Percentiles rank a stretch among this genome's conserved stretches.
These are phyloP conservation scores for Ciconia boyciana DNA, from an alignment of 2,113 vertebrate species.

Conservation along the genomic window DNA sequence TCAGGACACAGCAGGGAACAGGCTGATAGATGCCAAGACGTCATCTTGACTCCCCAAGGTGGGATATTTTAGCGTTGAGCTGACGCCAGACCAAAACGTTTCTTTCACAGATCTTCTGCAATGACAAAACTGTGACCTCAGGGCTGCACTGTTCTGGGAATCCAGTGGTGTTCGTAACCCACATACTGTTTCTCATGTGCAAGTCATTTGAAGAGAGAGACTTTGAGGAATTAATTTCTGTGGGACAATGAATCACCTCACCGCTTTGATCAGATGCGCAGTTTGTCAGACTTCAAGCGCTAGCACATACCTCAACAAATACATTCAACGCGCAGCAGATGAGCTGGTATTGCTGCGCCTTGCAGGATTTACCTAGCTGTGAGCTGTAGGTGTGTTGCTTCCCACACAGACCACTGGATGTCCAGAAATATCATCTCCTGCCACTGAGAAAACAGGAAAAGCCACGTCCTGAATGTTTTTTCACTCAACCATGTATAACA, in stretches of 20 bases:
- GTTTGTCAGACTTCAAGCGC: neutral
- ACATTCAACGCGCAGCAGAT: rapidly evolving
- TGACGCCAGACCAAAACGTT: neutral
- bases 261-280: neutral
- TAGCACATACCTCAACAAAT: rapidly evolving
- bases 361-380: neutral
- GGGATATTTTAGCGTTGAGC: neutral
- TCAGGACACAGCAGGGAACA: neutral
- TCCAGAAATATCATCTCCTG: neutral
- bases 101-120: neutral
- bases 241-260: neutral
- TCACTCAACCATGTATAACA: neutral
- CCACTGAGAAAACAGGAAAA: neutral
- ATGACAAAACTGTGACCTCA: neutral
- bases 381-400: neutral
- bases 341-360: neutral
- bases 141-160: neutral
- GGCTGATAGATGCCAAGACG: neutral
- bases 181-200: neutral
- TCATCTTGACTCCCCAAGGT: neutral
- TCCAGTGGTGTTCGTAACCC: neutral
- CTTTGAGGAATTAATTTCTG: neutral
- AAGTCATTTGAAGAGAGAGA: neutral
- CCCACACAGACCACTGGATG: neutral
- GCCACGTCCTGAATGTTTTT: neutral